phyloP scores from a whole-genome alignment of 2,888 invertebrate genomes.

The Luperina nickerlii region DNA sequence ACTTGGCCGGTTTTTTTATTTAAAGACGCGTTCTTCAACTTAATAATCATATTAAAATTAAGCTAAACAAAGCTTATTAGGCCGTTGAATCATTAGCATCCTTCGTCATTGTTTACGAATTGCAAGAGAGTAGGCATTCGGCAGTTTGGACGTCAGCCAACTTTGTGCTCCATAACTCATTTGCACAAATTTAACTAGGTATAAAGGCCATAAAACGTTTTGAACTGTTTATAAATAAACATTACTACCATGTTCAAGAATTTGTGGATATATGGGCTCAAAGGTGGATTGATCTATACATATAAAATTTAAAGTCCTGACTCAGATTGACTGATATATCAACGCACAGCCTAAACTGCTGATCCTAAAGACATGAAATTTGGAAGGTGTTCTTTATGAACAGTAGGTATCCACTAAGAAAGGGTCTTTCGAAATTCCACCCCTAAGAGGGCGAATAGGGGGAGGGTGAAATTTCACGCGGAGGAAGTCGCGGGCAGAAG shows the following conservation, averaged over 20 bases:
- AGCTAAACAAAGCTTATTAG: slow-evolving; percentile 48
- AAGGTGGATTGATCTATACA: background rate
- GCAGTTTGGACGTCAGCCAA: slow-evolving; percentile 64
- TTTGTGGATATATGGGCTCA: background rate
- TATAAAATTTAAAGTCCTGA: no score
- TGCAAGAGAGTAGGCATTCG: slow-evolving; percentile 41
- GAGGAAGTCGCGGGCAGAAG: no score
- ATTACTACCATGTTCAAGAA: slow-evolving; percentile 20
- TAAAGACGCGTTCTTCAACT: no score
- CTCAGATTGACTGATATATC: no score
- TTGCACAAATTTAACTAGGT: slow-evolving; percentile 32
- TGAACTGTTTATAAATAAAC: slow-evolving; percentile 54
- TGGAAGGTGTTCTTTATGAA: no score
- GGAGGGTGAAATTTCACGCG: no score
- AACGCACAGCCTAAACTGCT: no score
- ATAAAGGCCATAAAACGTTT: slow-evolving; percentile 35
- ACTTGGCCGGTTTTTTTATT: background rate
- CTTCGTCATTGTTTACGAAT: slow-evolving; percentile 64
- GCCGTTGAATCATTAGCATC: slow-evolving; percentile 51
- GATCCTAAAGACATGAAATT: no score
- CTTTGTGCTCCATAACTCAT: slow-evolving; percentile 36
- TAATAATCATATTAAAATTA: slow-evolving; percentile 14
- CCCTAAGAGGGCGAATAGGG: no score
- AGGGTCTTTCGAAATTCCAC: no score
- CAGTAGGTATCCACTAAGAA: no score